Conservation (phyloP, 2,113 vertebrate genomes). For the Gymnobelideus leadbeateri region DNA sequence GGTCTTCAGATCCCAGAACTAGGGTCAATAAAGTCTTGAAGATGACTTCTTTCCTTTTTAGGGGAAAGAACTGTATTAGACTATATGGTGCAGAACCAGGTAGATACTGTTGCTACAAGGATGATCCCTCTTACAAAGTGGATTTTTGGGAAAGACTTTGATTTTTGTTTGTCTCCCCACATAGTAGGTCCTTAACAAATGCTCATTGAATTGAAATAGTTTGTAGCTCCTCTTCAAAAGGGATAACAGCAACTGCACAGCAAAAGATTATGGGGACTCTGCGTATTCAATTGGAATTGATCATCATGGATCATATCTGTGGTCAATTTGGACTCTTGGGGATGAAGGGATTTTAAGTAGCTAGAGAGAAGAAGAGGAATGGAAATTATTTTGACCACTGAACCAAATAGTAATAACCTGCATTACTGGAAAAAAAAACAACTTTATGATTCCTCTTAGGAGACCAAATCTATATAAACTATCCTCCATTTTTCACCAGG, state of each 20-base stretch:
- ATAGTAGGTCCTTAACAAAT: background rate
- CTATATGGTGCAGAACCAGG: too few relatives aligned
- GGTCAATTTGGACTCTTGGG: background rate
- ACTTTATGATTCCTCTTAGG: background rate
- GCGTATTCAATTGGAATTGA: background rate
- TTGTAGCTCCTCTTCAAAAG: background rate
- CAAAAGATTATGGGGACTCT: background rate
- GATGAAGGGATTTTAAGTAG: background rate
- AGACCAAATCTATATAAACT: background rate
- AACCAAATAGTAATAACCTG: background rate
- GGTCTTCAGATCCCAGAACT: background rate
- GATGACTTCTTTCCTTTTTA: background rate
- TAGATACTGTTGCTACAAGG: background rate
- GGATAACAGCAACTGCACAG: background rate
- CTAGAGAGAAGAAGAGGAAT: background rate
- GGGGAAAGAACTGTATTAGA: too few relatives aligned
- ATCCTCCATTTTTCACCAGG: background rate
- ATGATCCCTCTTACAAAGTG: background rate
- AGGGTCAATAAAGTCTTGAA: background rate
- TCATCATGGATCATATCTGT: background rate
- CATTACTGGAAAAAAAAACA: background rate
- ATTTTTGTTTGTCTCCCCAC: background rate
- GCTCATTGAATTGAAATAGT: too few relatives aligned
- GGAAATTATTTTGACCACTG: background rate
- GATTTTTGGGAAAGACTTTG: background rate